Evolutionary conservation across 2,888 invertebrate genomes (phyloP).

Genomic region (Drosophila fulvimacula): DNA sequence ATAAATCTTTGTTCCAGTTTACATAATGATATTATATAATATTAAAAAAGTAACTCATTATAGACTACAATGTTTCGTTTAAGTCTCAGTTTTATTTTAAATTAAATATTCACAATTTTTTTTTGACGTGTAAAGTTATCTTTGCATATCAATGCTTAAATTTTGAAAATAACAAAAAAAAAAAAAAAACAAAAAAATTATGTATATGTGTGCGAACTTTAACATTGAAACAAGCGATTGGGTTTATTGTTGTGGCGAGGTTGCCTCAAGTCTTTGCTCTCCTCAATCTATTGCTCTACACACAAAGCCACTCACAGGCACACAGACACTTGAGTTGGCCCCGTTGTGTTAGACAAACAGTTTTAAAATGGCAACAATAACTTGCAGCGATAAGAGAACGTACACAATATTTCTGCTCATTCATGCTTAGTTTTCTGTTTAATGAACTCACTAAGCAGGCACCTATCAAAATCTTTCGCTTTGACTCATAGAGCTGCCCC

Average conservation of each 20-base stretch:
- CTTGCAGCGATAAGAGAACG: slow-evolving; percentile 35
- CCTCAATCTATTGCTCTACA: background rate
- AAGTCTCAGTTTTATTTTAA: background rate
- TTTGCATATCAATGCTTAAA: slow-evolving; percentile 21
- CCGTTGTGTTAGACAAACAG: slow-evolving; percentile 3
- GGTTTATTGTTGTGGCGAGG: slow-evolving; percentile 7
- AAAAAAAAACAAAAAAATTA: no score
- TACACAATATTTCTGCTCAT: slow-evolving; percentile 14
- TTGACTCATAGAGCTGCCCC: background rate
- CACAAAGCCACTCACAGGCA: background rate
- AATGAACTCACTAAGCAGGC: slow-evolving; percentile 12
- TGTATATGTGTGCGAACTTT: no score
- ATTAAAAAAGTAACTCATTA: no score
- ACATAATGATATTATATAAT: no score
- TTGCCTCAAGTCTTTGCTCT: slow-evolving; percentile 3
- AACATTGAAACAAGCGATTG: slow-evolving; percentile 45
- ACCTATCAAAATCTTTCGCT: background rate
- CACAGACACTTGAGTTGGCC: slow-evolving; percentile 12
- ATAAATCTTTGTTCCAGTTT: no score
- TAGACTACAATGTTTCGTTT: no score
- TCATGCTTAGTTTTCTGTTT: slow-evolving; percentile 60
- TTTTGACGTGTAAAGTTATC: background rate
- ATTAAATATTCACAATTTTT: slow-evolving; percentile 11
- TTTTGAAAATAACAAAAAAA: no score
- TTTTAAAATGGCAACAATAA: slow-evolving; percentile 33